Evolutionary conservation across 2,888 invertebrate species (phyloP).

Genomic region (Tridacna gigas): DNA sequence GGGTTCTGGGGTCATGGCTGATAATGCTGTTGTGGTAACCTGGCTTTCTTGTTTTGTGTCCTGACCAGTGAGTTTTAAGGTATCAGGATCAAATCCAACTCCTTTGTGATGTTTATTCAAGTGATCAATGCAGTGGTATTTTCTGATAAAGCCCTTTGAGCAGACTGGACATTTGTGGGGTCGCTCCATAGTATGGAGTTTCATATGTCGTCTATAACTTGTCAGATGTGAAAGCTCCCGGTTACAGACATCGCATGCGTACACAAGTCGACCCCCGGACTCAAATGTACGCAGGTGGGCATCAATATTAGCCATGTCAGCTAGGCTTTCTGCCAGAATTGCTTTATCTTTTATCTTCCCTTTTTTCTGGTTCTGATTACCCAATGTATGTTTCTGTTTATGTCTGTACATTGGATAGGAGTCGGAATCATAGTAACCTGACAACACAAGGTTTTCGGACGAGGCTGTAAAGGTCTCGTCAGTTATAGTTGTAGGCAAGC

Average conservation of each 20-base stretch:
- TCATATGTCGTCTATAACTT: constrained; percentile 65
- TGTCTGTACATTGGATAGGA: constrained; percentile 57
- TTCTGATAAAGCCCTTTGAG: constrained; percentile 61
- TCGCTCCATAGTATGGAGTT: constrained; percentile 61
- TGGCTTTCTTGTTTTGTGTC: constrained; percentile 12
- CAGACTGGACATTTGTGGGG: constrained; percentile 65
- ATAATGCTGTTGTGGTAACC: constrained; percentile 34
- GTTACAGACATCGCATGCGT: constrained; percentile 64
- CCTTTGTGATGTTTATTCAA: constrained; percentile 64
- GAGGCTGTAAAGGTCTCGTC: constrained; percentile 49
- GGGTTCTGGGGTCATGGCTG: constrained; percentile 38
- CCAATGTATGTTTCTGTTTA: constrained; percentile 45
- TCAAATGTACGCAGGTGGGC: constrained; percentile 56
- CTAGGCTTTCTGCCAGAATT: not conserved
- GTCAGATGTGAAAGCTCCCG: constrained; percentile 62
- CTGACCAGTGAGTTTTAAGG: constrained; percentile 39
- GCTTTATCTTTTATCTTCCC: constrained; percentile 40
- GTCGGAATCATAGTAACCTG: constrained; percentile 62
- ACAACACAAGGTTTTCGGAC: constrained; percentile 60
- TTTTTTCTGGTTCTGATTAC: constrained; percentile 38
- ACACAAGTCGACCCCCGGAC: constrained; percentile 60
- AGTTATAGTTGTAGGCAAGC: constrained; percentile 39
- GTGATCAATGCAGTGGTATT: constrained; percentile 65
- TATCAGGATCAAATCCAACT: constrained; percentile 55
- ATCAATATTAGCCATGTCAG: constrained; percentile 11